These are phyloP conservation scores for Lycocerus yunnanus DNA, from an alignment of 2,888 invertebrate species.

Conservation along the genomic window DNA sequence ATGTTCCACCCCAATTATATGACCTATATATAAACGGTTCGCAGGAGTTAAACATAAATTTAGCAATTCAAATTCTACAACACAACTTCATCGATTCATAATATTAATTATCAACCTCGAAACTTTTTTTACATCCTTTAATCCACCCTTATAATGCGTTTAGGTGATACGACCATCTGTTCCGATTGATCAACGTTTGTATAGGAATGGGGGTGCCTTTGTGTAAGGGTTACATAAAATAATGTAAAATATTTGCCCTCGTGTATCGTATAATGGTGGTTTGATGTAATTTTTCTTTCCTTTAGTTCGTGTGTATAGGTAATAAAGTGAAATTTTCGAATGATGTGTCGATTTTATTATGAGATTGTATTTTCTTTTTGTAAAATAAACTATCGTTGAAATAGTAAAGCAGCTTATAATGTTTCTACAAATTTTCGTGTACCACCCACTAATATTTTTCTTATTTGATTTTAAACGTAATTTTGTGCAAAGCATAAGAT, in stretches of 20 bases:
- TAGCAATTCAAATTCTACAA: neutral
- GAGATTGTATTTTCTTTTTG: neutral
- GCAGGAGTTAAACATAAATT: neutral
- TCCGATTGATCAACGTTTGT: slow-evolving; percentile 11
- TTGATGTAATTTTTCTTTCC: slow-evolving; percentile 15
- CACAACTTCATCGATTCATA: slow-evolving; percentile 12
- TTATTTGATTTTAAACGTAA: neutral
- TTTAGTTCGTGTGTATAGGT: slow-evolving; percentile 7
- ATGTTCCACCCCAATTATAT: neutral
- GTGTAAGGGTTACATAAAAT: slow-evolving; percentile 1
- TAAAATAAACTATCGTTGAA: neutral
- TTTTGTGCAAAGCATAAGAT: neutral
- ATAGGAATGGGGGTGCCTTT: neutral
- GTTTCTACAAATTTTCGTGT: neutral
- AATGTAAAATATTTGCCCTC: slow-evolving; percentile 9
- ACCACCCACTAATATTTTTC: neutral
- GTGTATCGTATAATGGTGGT: slow-evolving; percentile 11
- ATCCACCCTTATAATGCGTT: slow-evolving; percentile 6
- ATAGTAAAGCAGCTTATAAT: too few relatives aligned
- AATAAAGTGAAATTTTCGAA: slow-evolving; percentile 6
- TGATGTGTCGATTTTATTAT: neutral
- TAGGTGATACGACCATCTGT: slow-evolving; percentile 12
- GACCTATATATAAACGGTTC: neutral
- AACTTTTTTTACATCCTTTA: slow-evolving; percentile 10
- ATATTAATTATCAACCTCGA: slow-evolving; percentile 7